A percentile compares a stretch with the other conserved stretches of the same genome.
Conservation (phyloP, 2,113 vertebrate species). For the Brienomyrus brachyistius region DNA sequence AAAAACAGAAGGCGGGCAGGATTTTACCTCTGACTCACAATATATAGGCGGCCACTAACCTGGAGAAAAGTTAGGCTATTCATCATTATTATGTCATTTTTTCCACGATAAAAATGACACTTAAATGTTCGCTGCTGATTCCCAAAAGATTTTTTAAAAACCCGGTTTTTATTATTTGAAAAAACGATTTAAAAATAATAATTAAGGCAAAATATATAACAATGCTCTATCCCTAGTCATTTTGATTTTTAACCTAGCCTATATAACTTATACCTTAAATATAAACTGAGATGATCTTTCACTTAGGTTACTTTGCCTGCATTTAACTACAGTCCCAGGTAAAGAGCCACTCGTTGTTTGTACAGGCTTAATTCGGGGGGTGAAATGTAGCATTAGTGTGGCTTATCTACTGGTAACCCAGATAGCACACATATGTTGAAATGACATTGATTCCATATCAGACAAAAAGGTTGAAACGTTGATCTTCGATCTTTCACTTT, state of each 20-base stretch:
- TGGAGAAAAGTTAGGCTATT: constrained; percentile 48
- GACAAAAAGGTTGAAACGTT: no score
- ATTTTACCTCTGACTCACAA: constrained; percentile 59
- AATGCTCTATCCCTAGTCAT: neutral
- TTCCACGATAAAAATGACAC: neutral
- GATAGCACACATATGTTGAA: no score
- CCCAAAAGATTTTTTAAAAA: neutral
- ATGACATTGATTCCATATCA: no score
- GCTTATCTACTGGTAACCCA: neutral
- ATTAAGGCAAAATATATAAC: neutral
- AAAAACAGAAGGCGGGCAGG: constrained; percentile 32
- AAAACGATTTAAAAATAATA: neutral
- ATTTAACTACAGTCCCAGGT: neutral
- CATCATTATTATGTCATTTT: constrained; percentile 29
- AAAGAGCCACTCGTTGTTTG: neutral
- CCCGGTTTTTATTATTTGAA: neutral
- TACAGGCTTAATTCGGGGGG: neutral
- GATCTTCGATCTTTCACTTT: no score
- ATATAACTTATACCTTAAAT: neutral
- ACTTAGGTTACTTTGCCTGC: neutral
- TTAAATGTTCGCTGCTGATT: neutral
- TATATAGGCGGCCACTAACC: constrained; percentile 40
- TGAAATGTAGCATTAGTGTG: neutral
- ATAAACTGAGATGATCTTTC: neutral
- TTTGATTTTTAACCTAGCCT: neutral